Evolutionary conservation across 2,888 invertebrate genomes (phyloP).

Genomic region (Zaprionus obscuricornis): DNA sequence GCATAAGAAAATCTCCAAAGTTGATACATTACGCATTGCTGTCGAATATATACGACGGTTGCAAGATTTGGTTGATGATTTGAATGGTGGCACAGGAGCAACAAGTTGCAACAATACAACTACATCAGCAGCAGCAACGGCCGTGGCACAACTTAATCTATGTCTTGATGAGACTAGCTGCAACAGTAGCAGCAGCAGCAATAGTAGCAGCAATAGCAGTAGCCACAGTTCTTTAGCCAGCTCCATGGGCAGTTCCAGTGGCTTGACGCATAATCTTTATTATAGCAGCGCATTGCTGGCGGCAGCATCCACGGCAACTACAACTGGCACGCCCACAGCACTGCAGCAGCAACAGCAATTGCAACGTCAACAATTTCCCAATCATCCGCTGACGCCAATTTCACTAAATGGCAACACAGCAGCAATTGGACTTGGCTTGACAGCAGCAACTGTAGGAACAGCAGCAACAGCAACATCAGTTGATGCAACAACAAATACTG

Average conservation of each 20-base stretch:
- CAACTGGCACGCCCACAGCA: slow-evolving; percentile 26
- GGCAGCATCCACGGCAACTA: slow-evolving; percentile 21
- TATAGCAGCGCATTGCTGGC: slow-evolving; percentile 33
- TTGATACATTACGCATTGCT: slow-evolving; percentile 93
- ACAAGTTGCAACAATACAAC: slow-evolving; percentile 38
- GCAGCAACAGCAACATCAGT: neutral
- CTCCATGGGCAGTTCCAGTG: slow-evolving; percentile 25
- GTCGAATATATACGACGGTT: slow-evolving; percentile 95
- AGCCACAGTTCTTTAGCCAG: slow-evolving; percentile 5
- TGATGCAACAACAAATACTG: neutral
- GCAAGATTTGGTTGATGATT: slow-evolving; percentile 87
- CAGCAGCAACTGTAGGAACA: neutral
- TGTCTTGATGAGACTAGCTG: slow-evolving; percentile 63
- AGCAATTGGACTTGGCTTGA: slow-evolving; percentile 24
- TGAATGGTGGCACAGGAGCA: slow-evolving; percentile 60
- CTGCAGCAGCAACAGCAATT: slow-evolving; percentile 66
- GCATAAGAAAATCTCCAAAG: slow-evolving; percentile 93
- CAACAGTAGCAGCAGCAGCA: slow-evolving; percentile 42
- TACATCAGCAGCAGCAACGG: slow-evolving; percentile 55
- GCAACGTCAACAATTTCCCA: slow-evolving; percentile 62
- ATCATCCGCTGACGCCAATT: slow-evolving; percentile 68
- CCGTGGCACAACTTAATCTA: slow-evolving; percentile 46
- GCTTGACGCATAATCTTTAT: slow-evolving; percentile 36
- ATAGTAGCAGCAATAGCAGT: slow-evolving; percentile 20
- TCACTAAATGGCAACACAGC: slow-evolving; percentile 62